phyloP scores from a whole-genome alignment of 2,797 vertebrate species.

The Falco concolor region DNA sequence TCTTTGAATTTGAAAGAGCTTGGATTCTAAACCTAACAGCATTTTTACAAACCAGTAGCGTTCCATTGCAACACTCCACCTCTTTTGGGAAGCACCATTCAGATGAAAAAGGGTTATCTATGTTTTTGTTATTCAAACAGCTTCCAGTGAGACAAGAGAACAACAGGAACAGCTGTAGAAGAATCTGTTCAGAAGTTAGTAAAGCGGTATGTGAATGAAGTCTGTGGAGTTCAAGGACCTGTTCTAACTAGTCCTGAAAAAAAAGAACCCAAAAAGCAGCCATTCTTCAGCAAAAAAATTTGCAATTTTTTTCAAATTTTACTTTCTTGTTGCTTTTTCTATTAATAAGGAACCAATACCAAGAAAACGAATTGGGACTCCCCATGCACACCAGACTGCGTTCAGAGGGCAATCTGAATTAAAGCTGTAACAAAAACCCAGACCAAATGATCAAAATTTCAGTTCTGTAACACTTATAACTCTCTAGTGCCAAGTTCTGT shows the following conservation, averaged over 20 bases:
- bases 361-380: not conserved
- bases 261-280: not conserved
- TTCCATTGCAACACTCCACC: not conserved
- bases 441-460: not conserved
- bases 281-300: not conserved
- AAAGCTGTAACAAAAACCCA: not conserved
- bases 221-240: not conserved
- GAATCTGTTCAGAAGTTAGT: not conserved
- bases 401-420: not conserved
- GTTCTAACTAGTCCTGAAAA: not conserved
- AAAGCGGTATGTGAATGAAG: not conserved
- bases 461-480: not conserved
- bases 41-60: not conserved
- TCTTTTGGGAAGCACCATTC: not conserved
- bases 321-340: not conserved
- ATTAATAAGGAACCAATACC: not conserved
- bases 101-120: not conserved
- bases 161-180: not conserved
- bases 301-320: not conserved
- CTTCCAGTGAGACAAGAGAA: not conserved
- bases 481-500: not conserved
- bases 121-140: not conserved
- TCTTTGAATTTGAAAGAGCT: not conserved
- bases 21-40: not conserved
- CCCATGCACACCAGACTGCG: not conserved